phyloP scores from a whole-genome alignment of 2,113 vertebrate genomes.

The Setophaga petechia region DNA sequence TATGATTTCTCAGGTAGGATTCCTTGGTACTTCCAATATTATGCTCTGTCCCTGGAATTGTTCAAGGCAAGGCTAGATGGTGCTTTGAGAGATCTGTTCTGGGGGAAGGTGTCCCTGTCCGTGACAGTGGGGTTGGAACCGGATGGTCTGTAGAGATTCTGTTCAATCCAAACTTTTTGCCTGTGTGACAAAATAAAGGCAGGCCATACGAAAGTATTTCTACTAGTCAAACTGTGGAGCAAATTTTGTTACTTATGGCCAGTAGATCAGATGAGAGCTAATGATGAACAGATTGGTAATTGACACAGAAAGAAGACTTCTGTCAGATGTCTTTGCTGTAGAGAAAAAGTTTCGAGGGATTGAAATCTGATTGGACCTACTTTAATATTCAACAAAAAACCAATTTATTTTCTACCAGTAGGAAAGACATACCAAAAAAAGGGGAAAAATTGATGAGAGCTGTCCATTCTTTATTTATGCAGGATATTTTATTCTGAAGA shows the following conservation, averaged over 20 bases:
- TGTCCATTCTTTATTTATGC: not conserved
- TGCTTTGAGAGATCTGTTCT: not conserved
- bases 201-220: not conserved
- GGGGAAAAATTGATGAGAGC: rapidly evolving
- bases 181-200: not conserved
- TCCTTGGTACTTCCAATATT: not conserved
- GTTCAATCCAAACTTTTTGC: not conserved
- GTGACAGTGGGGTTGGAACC: not conserved
- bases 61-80: not conserved
- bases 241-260: not conserved
- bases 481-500: not conserved
- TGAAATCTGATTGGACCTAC: not conserved
- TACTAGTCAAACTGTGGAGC: not conserved
- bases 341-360: not conserved
- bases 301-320: not conserved
- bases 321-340: not conserved
- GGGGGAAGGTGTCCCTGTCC: not conserved
- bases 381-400: not conserved
- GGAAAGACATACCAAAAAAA: rapidly evolving
- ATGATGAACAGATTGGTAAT: not conserved
- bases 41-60: not conserved
- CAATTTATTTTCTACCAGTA: not conserved
- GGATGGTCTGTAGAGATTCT: not conserved
- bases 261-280: not conserved
- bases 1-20: not conserved